Evolutionary conservation across 2,888 invertebrate species (phyloP), one percentile per base, ranked within the genome.

Genomic region (Poecilus cupreus): DNA sequence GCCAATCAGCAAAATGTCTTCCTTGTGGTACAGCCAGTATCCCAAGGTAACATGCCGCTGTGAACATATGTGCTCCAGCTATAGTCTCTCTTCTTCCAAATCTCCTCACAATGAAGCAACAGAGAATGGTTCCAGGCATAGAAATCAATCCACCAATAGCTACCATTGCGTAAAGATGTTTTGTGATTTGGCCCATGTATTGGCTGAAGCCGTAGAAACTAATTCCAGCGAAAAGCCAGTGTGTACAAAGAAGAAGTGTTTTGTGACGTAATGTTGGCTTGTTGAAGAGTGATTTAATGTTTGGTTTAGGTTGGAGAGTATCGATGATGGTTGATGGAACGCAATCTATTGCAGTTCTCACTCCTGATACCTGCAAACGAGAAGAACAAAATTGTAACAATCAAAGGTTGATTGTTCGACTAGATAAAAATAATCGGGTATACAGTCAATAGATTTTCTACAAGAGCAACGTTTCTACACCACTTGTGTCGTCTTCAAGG

Each of bases 191-290:
- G 1, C 92, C 92, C 64, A 92, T 88, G 83, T 91, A 92, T 86
- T 93, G 92, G 1, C 92, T 91, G 85, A 93, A 92, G 3, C 92
- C 91, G 85, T 90, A 93, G 86, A 92, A 92, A 26, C 90, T 89
- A 82, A 93, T 85, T 60, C 93, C 93, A 43, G 90, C 90, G 82
- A 90, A 90, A 83, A 92, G 91, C 93, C 93, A 93, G 85, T 91
- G 91, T 51, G 91, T 86, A 81, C 91, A 91, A 13, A 93, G 86
- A 64, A 89, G 84, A 11, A 88, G 82, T 10, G 91, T 92, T 86
- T 91, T 91, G 68, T 87, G 86, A 84, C 91, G 89, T 88, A 93
- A 89, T 80, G 90, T 89, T 74, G 87, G 89, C 0, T 91, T 91
- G 84, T 87, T 89, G 18, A 92, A 87, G 68, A 92, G 89, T n/a